These are phyloP conservation scores for Hydropsyche betteni DNA, from an alignment of 2,888 invertebrate genomes.

Conservation along the genomic window DNA sequence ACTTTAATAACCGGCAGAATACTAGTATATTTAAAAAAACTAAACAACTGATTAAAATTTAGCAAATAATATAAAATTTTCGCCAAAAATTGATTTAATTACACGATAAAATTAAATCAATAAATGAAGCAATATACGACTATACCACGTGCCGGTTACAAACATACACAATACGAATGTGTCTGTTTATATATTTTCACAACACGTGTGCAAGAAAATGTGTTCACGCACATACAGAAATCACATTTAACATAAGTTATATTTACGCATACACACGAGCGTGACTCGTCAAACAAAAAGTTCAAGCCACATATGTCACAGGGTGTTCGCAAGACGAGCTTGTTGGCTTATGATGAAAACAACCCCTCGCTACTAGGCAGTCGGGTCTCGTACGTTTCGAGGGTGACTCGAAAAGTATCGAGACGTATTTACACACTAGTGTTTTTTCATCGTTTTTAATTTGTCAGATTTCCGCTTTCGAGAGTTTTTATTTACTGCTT, in stretches of 20 bases:
- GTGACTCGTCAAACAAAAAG: conserved; percentile 27
- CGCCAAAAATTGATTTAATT: no score
- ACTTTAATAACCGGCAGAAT: no score
- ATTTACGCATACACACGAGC: neutral
- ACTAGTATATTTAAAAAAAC: no score
- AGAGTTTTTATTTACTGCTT: no score
- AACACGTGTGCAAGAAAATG: neutral
- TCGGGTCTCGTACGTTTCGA: neutral
- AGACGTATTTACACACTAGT: neutral
- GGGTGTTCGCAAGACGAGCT: neutral
- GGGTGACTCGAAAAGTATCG: neutral
- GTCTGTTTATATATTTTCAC: neutral
- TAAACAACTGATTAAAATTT: no score
- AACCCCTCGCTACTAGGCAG: conserved; percentile 1
- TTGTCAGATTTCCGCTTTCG: no score
- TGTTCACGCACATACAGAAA: neutral
- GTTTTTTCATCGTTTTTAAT: no score
- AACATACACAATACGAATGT: neutral
- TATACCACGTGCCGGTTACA: neutral
- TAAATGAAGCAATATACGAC: no score
- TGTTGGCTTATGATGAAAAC: conserved; percentile 20
- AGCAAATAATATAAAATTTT: no score
- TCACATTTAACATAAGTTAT: neutral
- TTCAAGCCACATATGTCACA: conserved; percentile 17
- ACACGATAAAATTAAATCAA: no score